phyloP scores from a whole-genome alignment of 1,140 invertebrate genomes.

The Anoplolepis gracilipes region DNA sequence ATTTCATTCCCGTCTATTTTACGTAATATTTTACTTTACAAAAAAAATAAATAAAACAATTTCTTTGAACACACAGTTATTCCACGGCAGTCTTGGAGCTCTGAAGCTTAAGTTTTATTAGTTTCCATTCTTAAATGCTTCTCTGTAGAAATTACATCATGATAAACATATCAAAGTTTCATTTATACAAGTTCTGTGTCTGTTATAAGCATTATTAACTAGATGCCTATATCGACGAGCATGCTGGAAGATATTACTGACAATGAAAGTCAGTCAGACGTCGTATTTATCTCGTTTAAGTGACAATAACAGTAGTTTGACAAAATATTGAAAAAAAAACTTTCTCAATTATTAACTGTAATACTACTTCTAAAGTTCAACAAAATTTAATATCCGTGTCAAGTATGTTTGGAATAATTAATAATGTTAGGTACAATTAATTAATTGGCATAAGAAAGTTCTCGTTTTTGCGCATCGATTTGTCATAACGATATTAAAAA shows the following conservation, averaged over 20 bases:
- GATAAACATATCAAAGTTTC: not conserved
- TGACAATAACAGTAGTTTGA: not conserved
- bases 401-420: too few species aligned
- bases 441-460: too few species aligned
- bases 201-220: not conserved
- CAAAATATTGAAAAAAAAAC: too few species aligned
- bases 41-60: not conserved
- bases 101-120: slow-evolving; percentile 29
- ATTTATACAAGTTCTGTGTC: not conserved
- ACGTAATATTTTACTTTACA: not conserved
- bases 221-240: not conserved
- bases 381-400: not conserved
- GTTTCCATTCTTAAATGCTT: slow-evolving; percentile 1
- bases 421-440: too few species aligned
- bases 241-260: not conserved
- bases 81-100: not conserved
- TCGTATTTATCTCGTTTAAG: not conserved
- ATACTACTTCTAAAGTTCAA: not conserved
- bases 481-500: not conserved
- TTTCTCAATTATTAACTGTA: not conserved
- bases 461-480: not conserved
- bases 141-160: not conserved
- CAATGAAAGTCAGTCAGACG: not conserved
- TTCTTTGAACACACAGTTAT: not conserved
- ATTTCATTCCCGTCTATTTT: not conserved